Evolutionary conservation across 2,113 vertebrate genomes (phyloP).

Genomic region (Blennius ocellaris): DNA sequence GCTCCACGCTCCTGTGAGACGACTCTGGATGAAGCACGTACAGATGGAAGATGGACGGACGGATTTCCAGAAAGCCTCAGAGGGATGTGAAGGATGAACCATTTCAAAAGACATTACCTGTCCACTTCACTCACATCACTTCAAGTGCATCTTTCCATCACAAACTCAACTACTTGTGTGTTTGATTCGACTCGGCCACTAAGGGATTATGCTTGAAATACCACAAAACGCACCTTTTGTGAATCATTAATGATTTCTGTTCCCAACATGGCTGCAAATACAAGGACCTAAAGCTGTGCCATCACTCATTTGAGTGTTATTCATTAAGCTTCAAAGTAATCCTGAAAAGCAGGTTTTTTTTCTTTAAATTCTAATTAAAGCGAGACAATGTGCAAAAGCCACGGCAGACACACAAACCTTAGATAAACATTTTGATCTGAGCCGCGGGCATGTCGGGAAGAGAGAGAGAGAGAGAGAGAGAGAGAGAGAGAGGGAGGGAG

Average conservation of each 20-base stretch:
- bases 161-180: not conserved
- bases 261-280: not conserved
- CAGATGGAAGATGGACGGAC: too few relatives aligned
- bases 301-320: not conserved
- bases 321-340: not conserved
- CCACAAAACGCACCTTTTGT: too few relatives aligned
- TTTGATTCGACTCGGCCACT: not conserved
- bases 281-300: not conserved
- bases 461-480: too few relatives aligned
- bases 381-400: not conserved
- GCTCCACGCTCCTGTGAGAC: too few relatives aligned
- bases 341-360: not conserved
- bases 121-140: slow-evolving; percentile 28
- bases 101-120: slow-evolving; percentile 3
- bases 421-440: slow-evolving; percentile 11
- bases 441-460: slow-evolving; percentile 6
- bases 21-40: too few relatives aligned
- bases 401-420: slow-evolving; percentile 3
- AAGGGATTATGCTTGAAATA: too few relatives aligned
- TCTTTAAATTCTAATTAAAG: not conserved
- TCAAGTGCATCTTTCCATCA: slow-evolving; percentile 3
- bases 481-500: slow-evolving; percentile 16
- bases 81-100: slow-evolving; percentile 4
- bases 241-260: not conserved
- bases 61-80: not conserved